Percentiles rank a stretch among this genome's conserved stretches.
Conservation (phyloP, 2,113 vertebrate species). For the Typhlomys cinereus region DNA sequence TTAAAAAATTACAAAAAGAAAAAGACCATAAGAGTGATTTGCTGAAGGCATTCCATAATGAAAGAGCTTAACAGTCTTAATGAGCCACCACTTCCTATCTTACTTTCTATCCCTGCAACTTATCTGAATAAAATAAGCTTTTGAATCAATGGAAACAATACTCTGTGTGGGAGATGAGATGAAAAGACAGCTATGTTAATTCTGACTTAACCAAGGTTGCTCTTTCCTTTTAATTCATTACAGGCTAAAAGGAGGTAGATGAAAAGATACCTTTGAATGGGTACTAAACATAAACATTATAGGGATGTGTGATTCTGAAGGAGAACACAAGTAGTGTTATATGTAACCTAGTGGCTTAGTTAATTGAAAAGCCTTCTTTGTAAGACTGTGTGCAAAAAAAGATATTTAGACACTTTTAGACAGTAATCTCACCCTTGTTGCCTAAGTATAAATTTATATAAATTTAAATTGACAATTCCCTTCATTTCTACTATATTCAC, state of each 20-base stretch:
- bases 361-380: conserved; percentile 8
- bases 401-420: conserved; percentile 32
- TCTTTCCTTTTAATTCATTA: conserved; percentile 53
- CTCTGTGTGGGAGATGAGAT: neutral
- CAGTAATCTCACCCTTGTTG: conserved; percentile 24
- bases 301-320: conserved; percentile 20
- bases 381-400: neutral
- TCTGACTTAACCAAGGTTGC: conserved; percentile 20
- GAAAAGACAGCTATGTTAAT: conserved; percentile 48
- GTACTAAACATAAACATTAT: conserved; percentile 44
- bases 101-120: conserved; percentile 2
- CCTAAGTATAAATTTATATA: conserved; percentile 29
- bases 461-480: conserved; percentile 55
- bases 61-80: conserved; percentile 32
- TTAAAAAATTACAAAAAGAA: too few relatives aligned
- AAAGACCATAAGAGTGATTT: neutral
- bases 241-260: conserved; percentile 5
- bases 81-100: conserved; percentile 17
- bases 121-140: conserved; percentile 50
- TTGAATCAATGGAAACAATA: conserved; percentile 42
- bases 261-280: conserved; percentile 43
- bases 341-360: neutral
- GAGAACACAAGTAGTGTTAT: neutral
- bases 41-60: conserved; percentile 13
- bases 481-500: conserved; percentile 41